Evolutionary conservation across 2,113 vertebrate genomes (phyloP), one percentile per base, ranked within the genome.

Genomic region (Hystrix cristata): DNA sequence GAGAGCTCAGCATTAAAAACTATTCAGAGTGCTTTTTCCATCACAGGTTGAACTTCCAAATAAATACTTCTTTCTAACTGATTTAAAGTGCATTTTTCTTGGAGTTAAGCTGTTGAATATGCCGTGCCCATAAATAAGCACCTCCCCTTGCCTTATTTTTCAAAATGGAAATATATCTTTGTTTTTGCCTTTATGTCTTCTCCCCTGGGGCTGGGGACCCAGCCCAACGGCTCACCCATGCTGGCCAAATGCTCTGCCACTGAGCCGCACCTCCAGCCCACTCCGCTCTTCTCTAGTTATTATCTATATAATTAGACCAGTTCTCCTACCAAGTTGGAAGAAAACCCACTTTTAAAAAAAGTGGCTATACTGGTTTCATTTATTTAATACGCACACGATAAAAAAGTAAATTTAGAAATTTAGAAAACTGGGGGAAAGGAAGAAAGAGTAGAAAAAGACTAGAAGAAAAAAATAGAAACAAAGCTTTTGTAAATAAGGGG

Each of bases 1-100:
- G 83, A 85, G 64, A 94, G 51, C 51, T 81, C 59, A 93, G 11
- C 76, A 71, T 78, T 87, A 83, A 65, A 84, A 97, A 88, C 19
- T 53, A 2, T 43, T 84, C 85, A 90, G 92, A 76, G 74, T 81
- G 85, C 21, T 38, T 88, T 27, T 84, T 57, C 14, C 19, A 60
- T 62, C 55, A 79, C 46, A 94, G 31, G 14, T 91, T 34, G 14
- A 57, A 83, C 25, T 4, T 90, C 53, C 29, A 88, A 53, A 51
- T 5, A 84, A 79, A 34, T 57, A 9, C 43, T 82, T 87, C 43
- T 90, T 93, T 82, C 31, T 84, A 55, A 69, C 7, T 74, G 64
- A 3, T 25, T 64, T 85, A 38, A 94, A 94, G 55, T 88, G 15
- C 2, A 46, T 80, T 91, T 88, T 95, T 62, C 31, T 78, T 85